Evolutionary conservation across 1,140 invertebrate genomes (phyloP).

Genomic region (Panagrolaimus sp.): DNA sequence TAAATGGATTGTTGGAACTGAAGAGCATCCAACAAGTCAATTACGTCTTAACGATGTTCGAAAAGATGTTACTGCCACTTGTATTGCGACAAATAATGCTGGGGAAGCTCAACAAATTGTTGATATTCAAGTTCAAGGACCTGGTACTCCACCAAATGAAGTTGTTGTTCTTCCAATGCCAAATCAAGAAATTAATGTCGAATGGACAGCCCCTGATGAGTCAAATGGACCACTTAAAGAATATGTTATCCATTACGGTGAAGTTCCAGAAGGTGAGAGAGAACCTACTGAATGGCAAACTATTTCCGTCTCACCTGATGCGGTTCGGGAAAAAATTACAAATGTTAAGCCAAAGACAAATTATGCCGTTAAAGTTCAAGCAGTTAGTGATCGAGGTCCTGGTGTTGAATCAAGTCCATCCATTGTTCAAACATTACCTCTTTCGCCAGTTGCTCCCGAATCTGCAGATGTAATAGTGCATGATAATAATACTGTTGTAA

Average conservation of each 20-base stretch:
- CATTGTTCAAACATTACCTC: constrained; percentile 41
- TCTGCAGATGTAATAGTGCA: constrained; percentile 36
- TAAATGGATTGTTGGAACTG: constrained; percentile 45
- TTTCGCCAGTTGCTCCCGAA: constrained; percentile 39
- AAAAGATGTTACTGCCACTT: constrained; percentile 51
- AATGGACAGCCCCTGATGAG: constrained; percentile 57
- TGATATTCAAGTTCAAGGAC: constrained; percentile 42
- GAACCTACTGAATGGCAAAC: constrained; percentile 49
- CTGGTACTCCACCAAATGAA: constrained; percentile 54
- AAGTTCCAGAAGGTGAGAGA: constrained; percentile 37
- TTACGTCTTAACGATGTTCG: constrained; percentile 37
- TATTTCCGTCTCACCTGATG: constrained; percentile 42
- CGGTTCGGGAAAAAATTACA: constrained; percentile 38
- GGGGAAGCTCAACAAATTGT: constrained; percentile 47
- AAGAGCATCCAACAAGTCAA: constrained; percentile 29
- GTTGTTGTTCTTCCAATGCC: constrained; percentile 47
- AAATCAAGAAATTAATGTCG: constrained; percentile 50
- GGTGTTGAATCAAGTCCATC: constrained; percentile 49
- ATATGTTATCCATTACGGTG: constrained; percentile 54
- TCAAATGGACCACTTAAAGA: constrained; percentile 47
- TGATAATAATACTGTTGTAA: constrained; percentile 50
- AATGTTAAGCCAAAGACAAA: constrained; percentile 46
- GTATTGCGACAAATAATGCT: constrained; percentile 54
- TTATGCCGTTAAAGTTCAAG: constrained; percentile 50
- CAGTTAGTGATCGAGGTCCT: constrained; percentile 53